Percentiles rank a stretch among this genome's conserved stretches.
These are phyloP conservation scores for Malurus leucopterus DNA, from an alignment of 2,797 vertebrate species.

Conservation along the genomic window DNA sequence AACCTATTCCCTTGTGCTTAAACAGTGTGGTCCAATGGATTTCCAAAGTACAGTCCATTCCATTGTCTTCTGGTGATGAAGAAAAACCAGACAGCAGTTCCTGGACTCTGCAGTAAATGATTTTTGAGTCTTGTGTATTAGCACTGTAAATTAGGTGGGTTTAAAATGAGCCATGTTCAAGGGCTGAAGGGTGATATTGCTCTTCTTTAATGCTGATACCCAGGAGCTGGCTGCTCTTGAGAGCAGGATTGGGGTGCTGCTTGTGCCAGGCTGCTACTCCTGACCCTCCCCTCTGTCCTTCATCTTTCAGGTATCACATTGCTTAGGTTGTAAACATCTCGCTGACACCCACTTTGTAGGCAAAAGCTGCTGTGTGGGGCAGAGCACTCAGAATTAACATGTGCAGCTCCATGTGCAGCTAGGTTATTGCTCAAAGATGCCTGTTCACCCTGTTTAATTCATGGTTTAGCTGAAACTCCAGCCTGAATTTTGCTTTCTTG, in stretches of 20 bases:
- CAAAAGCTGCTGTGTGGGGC: neutral
- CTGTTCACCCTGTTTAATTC: neutral
- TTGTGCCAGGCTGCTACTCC: neutral
- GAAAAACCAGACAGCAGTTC: neutral
- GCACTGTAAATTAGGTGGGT: neutral
- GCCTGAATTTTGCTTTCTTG: neutral
- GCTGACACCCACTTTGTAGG: neutral
- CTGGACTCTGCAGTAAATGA: neutral
- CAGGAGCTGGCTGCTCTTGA: neutral
- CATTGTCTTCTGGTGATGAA: neutral
- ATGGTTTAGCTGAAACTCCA: neutral
- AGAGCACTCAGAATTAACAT: neutral
- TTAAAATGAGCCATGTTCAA: neutral
- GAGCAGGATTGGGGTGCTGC: neutral
- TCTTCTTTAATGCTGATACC: neutral
- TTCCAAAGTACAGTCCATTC: neutral
- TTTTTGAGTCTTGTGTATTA: neutral
- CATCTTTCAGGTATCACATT: neutral
- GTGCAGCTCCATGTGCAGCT: neutral
- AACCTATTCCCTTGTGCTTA: neutral
- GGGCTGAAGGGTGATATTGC: neutral
- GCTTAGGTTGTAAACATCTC: neutral
- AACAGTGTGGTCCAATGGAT: neutral
- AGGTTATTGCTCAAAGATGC: neutral
- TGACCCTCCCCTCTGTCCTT: neutral